Evolutionary conservation across 2,797 vertebrate species (phyloP).

Genomic region (Lacerta agilis): DNA sequence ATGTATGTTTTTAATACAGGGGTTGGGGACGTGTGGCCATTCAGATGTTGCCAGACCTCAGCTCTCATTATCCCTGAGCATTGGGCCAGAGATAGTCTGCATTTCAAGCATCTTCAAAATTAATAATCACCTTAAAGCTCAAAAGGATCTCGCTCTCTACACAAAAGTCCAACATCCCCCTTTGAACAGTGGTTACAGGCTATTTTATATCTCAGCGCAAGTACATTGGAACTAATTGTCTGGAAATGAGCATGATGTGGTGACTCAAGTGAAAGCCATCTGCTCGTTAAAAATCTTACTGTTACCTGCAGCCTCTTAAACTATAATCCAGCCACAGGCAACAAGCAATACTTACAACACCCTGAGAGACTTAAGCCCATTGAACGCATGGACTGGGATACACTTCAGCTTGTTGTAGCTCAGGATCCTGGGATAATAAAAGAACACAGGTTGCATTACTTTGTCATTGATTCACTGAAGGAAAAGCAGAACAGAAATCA

Average conservation of each 20-base stretch:
- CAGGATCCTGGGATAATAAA: conserved; percentile 86
- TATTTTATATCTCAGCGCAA: conserved; percentile 50
- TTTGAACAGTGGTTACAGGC: neutral
- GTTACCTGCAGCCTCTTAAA: conserved; percentile 29
- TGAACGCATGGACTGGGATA: conserved; percentile 91
- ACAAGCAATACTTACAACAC: conserved; percentile 88
- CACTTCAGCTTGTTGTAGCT: conserved; percentile 98
- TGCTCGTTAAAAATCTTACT: conserved; percentile 40
- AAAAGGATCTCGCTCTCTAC: neutral
- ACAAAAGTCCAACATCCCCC: conserved; percentile 36
- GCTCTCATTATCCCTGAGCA: too few species aligned
- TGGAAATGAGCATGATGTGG: conserved; percentile 45
- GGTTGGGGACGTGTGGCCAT: neutral
- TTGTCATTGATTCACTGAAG: neutral
- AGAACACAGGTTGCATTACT: conserved; percentile 34
- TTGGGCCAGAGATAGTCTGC: neutral
- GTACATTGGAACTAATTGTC: conserved; percentile 36
- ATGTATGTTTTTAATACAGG: neutral
- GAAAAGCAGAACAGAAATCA: neutral
- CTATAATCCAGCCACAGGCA: neutral
- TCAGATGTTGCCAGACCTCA: neutral
- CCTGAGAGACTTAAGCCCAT: conserved; percentile 90
- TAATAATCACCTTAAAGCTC: neutral
- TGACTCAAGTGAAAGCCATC: conserved; percentile 54
- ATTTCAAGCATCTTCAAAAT: neutral